Evolutionary conservation across 2,113 vertebrate species (phyloP), one percentile per base, ranked within the genome.

Genomic region (Leucopternis melanops): DNA sequence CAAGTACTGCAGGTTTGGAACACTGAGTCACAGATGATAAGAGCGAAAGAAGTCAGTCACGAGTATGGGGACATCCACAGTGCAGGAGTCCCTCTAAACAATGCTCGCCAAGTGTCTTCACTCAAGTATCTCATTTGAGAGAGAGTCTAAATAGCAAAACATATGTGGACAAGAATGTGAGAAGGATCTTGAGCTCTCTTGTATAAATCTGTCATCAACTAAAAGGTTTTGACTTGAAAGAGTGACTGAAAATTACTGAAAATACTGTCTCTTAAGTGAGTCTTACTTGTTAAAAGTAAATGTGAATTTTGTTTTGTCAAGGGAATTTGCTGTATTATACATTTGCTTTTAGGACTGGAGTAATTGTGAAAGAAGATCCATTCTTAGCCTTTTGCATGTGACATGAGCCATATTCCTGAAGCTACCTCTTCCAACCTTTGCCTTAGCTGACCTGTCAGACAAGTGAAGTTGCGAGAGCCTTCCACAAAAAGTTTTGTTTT

Each of bases 381-480:
- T 58, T 78, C n/a, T 57, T 67, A 36, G 2, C 62, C 20, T 58
- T 81, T 44, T 69, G 44, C 38, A 36, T 16, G 25, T 79, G 50
- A 74, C 40, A 38, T 15, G 6, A 71, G 20, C 52, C 3, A 0
- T 50, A 47, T 31, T 79, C 26, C 44, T 69, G 61, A 69, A 61
- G 82, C 29, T 32, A 4, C 18, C 17, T 81, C 40, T 59, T 82
- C 14, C 26, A 79, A 18, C 7, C 19, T 67, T 58, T 79, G 47
- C 63, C 38, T 65, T n/a, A 50, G 66, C 54, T 70, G 38, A 42
- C 62, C 40, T 98, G 98, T 88, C 98, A 99, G 26, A 54, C 44
- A 81, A 38, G 45, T 36, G 52, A 81, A 77, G 13, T 8, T 58
- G 17, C 0, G 0, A 75, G 34, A 86, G 40, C 25, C 14, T 83